These are phyloP conservation scores for Gorsachius goisagi DNA, from an alignment of 2,113 vertebrate genomes.

Conservation along the genomic window DNA sequence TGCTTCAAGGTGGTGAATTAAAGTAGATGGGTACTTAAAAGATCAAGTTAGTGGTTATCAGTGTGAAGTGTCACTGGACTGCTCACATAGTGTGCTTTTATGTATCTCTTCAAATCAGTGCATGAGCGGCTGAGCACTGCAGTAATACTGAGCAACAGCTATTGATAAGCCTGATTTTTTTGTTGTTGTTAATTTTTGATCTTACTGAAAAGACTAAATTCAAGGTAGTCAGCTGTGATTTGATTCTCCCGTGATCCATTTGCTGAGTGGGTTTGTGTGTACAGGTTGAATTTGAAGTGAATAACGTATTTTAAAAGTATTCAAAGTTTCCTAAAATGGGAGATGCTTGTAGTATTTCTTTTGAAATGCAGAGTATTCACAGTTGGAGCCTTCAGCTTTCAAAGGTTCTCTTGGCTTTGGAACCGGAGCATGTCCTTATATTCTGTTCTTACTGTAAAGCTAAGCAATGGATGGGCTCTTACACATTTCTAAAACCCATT, in stretches of 20 bases:
- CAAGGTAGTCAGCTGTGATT: not conserved
- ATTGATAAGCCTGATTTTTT: not conserved
- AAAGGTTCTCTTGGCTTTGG: not conserved
- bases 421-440: not conserved
- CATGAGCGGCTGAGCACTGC: not conserved
- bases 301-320: not conserved
- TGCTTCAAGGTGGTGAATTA: not conserved
- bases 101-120: rapidly evolving
- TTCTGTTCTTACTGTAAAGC: not conserved
- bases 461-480: not conserved
- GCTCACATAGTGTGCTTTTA: not conserved
- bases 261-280: not conserved
- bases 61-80: not conserved
- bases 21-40: not conserved
- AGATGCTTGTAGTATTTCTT: not conserved
- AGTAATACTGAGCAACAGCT: not conserved
- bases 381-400: not conserved
- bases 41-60: not conserved
- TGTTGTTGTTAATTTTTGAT: not conserved
- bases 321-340: not conserved
- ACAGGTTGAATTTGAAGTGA: not conserved
- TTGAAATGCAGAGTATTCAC: not conserved
- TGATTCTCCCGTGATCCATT: not conserved
- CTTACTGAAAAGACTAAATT: not conserved
- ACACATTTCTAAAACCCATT: too few relatives aligned